phyloP scores from a whole-genome alignment of 2,797 vertebrate species.

The Crossoptilon crossoptilon region DNA sequence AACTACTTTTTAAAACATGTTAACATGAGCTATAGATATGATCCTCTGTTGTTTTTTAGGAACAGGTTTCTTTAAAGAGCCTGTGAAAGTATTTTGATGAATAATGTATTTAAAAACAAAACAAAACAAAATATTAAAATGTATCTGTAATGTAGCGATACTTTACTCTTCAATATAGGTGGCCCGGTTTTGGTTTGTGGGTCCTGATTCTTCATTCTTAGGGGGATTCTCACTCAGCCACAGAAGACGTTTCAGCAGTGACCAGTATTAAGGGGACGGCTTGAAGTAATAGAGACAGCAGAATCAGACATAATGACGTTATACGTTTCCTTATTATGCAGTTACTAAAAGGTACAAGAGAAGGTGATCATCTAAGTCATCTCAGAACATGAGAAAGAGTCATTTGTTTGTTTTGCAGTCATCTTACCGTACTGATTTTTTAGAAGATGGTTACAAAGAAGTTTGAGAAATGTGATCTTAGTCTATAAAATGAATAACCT shows the following conservation, averaged over 20 bases:
- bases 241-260: neutral
- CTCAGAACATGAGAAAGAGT: neutral
- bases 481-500: neutral
- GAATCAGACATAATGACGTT: neutral
- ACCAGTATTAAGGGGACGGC: neutral
- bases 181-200: neutral
- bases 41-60: neutral
- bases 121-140: neutral
- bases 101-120: neutral
- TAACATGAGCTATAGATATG: neutral
- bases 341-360: neutral
- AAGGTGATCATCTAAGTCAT: neutral
- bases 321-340: neutral
- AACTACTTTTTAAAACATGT: neutral
- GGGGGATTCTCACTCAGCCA: neutral
- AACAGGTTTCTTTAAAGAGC: neutral
- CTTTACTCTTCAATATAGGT: neutral
- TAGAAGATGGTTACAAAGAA: neutral
- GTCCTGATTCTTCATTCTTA: neutral
- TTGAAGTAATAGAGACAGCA: neutral
- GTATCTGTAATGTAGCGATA: neutral
- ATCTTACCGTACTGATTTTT: neutral
- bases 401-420: neutral
- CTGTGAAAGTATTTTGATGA: slow-evolving; percentile 1
- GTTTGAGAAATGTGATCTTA: neutral